These are phyloP conservation scores for Strigops habroptila DNA, from an alignment of 2,113 vertebrate genomes.

Conservation along the genomic window DNA sequence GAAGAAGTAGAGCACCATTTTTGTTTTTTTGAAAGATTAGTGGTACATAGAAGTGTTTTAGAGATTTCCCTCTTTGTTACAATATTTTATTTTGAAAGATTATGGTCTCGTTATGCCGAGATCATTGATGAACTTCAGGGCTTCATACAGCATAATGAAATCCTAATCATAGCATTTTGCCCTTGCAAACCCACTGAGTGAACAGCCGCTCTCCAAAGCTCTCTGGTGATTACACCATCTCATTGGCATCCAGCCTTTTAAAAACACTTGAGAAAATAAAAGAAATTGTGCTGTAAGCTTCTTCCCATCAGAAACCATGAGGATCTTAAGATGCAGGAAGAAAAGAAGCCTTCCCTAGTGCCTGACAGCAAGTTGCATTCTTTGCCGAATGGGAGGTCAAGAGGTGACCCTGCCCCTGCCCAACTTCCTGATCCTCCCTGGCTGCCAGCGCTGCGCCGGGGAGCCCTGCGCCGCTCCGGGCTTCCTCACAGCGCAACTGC, in stretches of 20 bases:
- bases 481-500: background rate
- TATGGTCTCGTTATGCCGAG: background rate
- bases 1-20: background rate
- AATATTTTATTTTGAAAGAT: background rate
- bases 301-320: slow-evolving; percentile 24
- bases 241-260: background rate
- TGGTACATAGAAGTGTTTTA: background rate
- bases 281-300: background rate
- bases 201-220: background rate
- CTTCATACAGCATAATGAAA: background rate
- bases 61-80: background rate
- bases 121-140: background rate
- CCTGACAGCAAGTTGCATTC: slow-evolving; percentile 39
- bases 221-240: background rate
- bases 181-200: background rate
- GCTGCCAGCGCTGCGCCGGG: background rate
- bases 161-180: background rate
- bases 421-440: background rate
- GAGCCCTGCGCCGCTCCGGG: background rate
- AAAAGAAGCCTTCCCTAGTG: background rate
- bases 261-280: slow-evolving; percentile 46
- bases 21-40: background rate
- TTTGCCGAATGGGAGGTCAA: slow-evolving; percentile 17
- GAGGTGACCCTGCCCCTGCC: slow-evolving; percentile 48
- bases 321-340: background rate